phyloP scores from a whole-genome alignment of 2,888 invertebrate species.

The Punctoribates punctum region DNA sequence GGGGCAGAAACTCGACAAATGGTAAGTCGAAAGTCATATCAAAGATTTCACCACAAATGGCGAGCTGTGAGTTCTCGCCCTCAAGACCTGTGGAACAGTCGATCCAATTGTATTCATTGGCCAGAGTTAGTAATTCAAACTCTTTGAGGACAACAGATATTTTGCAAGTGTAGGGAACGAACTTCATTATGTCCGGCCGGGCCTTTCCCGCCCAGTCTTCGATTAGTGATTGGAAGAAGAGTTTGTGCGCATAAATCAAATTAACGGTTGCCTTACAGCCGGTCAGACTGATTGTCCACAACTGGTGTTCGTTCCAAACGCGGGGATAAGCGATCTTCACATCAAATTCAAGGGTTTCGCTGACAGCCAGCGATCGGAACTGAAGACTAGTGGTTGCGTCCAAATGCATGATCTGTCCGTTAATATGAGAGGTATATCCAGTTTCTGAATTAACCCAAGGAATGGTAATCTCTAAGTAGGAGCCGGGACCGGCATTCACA shows the following conservation, averaged over 20 bases:
- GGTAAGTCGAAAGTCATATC: constrained; percentile 91
- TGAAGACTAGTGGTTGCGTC: constrained; percentile 93
- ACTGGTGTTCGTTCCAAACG: constrained; percentile 93
- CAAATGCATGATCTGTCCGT: constrained; percentile 85
- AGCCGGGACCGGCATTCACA: constrained; percentile 89
- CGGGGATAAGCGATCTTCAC: constrained; percentile 83
- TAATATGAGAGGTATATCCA: constrained; percentile 84
- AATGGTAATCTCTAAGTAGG: constrained; percentile 91
- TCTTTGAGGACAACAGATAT: constrained; percentile 85
- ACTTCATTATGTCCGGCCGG: constrained; percentile 82
- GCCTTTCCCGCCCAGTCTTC: constrained; percentile 78
- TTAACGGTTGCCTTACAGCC: constrained; percentile 91
- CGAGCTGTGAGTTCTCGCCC: constrained; percentile 63
- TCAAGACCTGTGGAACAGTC: constrained; percentile 77
- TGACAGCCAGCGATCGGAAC: constrained; percentile 84
- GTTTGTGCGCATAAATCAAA: constrained; percentile 89
- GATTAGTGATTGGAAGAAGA: constrained; percentile 88
- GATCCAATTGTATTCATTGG: constrained; percentile 98
- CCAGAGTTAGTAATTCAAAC: constrained; percentile 85
- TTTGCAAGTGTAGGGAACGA: constrained; percentile 95
- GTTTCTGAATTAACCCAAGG: constrained; percentile 86
- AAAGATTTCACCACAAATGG: constrained; percentile 87
- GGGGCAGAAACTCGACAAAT: constrained; percentile 87
- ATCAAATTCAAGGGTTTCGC: constrained; percentile 90
- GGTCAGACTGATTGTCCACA: constrained; percentile 85